Percentiles rank a stretch among this genome's conserved stretches.
Evolutionary conservation across 2,113 vertebrate species (phyloP).

Genomic region (Pleuronectes platessa): DNA sequence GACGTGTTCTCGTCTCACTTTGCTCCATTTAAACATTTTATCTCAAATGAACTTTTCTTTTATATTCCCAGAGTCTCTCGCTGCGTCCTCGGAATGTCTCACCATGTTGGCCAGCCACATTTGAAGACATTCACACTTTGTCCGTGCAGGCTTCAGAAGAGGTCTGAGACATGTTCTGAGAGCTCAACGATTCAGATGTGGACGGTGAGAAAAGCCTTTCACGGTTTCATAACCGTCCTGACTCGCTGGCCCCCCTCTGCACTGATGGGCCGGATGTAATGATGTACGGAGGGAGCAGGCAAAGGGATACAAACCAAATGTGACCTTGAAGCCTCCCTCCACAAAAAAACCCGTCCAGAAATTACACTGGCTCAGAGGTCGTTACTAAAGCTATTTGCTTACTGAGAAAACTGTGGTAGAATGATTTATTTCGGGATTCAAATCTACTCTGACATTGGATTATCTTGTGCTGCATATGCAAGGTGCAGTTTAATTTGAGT

Average conservation of each 20-base stretch:
- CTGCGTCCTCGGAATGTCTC: neutral
- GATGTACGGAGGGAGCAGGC: slow-evolving; percentile 3
- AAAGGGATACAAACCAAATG: neutral
- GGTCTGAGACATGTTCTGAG: neutral
- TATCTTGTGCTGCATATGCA: neutral
- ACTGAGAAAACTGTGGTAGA: neutral
- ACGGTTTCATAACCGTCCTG: slow-evolving; percentile 14
- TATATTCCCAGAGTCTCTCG: slow-evolving; percentile 6
- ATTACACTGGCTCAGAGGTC: neutral
- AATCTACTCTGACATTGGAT: neutral
- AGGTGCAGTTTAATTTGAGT: neutral
- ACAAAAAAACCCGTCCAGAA: neutral
- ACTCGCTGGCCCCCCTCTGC: neutral
- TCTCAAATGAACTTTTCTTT: slow-evolving; percentile 12
- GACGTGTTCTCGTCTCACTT: neutral
- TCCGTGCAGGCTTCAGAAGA: neutral
- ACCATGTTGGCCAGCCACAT: slow-evolving; percentile 3
- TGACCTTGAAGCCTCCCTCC: slow-evolving; percentile 26
- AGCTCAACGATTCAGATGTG: slow-evolving; percentile 12
- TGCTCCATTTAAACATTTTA: slow-evolving; percentile 8
- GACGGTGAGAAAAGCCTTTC: slow-evolving; percentile 2
- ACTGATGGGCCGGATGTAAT: slow-evolving; percentile 20
- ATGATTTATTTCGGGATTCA: too few relatives aligned
- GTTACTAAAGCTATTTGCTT: neutral
- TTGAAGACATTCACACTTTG: slow-evolving; percentile 6